Evolutionary conservation across 1,140 invertebrate genomes (phyloP), one percentile per base, ranked within the genome.

Genomic region (Drosophila leontia): DNA sequence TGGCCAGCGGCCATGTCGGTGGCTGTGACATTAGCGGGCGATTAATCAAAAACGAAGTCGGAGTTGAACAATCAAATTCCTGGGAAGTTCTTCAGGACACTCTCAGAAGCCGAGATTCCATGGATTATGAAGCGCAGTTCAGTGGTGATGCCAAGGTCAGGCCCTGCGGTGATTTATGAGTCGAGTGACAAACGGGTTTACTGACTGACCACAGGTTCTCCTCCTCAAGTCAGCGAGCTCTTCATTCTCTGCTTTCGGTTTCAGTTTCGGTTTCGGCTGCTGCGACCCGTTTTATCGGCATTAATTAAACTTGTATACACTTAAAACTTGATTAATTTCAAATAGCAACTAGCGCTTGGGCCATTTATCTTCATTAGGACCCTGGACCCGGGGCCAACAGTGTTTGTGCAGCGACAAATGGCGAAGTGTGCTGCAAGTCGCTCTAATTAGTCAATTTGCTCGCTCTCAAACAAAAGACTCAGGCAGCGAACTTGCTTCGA

Each of bases 391-490:
- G 48, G 51, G 34, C 51, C 34, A 23, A 13, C 34, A 23, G 50
- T 15, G 39, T 55, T 39, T 64, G 61, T 75, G 78, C 67, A 68
- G 42, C 58, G 34, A 71, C 61, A 78, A 90, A 84, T 90, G 78
- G 70, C 81, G 68, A 90, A 90, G 85, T 81, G 85, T 91, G 85
- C 85, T 85, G 75, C 71, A 79, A 90, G 81, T 90, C 78, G 69
- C 32, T 80, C 59, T 80, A 87, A 87, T 76, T 84, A 63, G 76
- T 51, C 58, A 78, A 82, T 75, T 75, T 80, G 65, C 59, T 48
- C 51, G 62, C 65, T 35, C 57, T 71, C 51, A 75, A 75, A 69
- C 88, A 67, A 82, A 91, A 82, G 81, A 91, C 76, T 88, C 72
- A 60, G 51, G 68, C 74, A 67, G 68, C 80, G 77, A 87, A 87